phyloP scores from a whole-genome alignment of 2,797 vertebrate genomes.

The Gorsachius magnificus region DNA sequence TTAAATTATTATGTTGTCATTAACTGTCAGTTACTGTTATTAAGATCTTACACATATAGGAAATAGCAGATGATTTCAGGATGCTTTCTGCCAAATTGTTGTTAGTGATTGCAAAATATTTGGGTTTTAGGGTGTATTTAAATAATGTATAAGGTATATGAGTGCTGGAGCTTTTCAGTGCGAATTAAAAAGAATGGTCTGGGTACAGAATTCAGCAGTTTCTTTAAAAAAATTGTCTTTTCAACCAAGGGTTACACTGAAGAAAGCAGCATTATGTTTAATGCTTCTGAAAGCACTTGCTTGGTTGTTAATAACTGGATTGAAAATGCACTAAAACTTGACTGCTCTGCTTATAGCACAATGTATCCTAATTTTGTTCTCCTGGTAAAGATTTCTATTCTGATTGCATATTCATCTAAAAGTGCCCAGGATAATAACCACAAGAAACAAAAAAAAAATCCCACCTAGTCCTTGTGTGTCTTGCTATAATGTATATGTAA shows the following conservation, averaged over 20 bases:
- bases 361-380: conserved; percentile 31
- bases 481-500: neutral
- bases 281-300: conserved; percentile 41
- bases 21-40: neutral
- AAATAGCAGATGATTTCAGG: neutral
- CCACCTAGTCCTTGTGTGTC: neutral
- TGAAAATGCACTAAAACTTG: conserved; percentile 9
- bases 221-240: neutral
- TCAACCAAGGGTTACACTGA: conserved; percentile 35
- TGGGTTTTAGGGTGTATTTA: neutral
- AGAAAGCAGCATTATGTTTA: neutral
- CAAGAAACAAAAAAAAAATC: neutral
- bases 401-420: conserved; percentile 22
- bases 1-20: conserved; percentile 13
- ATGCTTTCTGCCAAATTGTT: neutral
- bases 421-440: neutral
- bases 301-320: conserved; percentile 26
- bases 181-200: neutral
- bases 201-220: neutral
- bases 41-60: neutral
- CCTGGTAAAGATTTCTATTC: neutral
- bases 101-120: neutral
- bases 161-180: neutral
- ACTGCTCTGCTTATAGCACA: conserved; percentile 17
- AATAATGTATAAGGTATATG: neutral